phyloP scores from a whole-genome alignment of 2,797 vertebrate genomes.

The Chanos chanos region DNA sequence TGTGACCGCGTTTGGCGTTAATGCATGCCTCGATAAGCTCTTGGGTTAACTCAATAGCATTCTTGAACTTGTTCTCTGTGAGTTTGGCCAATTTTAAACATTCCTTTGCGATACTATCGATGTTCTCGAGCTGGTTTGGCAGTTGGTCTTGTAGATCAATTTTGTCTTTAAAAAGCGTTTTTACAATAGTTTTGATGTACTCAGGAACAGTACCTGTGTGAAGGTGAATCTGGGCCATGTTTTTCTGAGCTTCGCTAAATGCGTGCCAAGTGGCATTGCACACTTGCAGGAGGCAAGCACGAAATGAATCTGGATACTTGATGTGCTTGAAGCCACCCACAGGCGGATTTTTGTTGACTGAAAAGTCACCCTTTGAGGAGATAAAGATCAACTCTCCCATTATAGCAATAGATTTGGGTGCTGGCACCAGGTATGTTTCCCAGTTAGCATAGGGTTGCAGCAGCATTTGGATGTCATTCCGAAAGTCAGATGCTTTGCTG shows the following conservation, averaged over 20 bases:
- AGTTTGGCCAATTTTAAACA: slow-evolving; percentile 16
- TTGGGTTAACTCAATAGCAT: slow-evolving; percentile 35
- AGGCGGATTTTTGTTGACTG: not conserved
- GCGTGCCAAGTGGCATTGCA: slow-evolving; percentile 33
- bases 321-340: slow-evolving; percentile 5
- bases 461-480: too few species aligned
- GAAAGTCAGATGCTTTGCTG: too few species aligned
- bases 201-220: slow-evolving; percentile 9
- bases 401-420: slow-evolving; percentile 8
- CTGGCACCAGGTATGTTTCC: slow-evolving; percentile 22
- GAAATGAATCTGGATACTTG: slow-evolving; percentile 43
- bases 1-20: slow-evolving; percentile 19
- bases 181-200: slow-evolving; percentile 23
- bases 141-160: slow-evolving; percentile 10
- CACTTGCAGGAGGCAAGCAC: slow-evolving; percentile 39
- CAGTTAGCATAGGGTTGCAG: too few species aligned
- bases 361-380: slow-evolving; percentile 2
- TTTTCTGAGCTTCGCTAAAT: slow-evolving; percentile 44
- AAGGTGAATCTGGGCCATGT: slow-evolving; percentile 37
- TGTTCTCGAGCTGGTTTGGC: slow-evolving; percentile 20
- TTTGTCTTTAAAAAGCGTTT: slow-evolving; percentile 28
- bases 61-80: slow-evolving; percentile 21
- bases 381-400: slow-evolving; percentile 23
- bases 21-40: slow-evolving; percentile 33
- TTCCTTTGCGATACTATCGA: slow-evolving; percentile 8